A percentile compares a stretch with the other conserved stretches of the same genome.
phyloP scores from a whole-genome alignment of 2,113 vertebrate species.

The Diphyllodes magnificus region DNA sequence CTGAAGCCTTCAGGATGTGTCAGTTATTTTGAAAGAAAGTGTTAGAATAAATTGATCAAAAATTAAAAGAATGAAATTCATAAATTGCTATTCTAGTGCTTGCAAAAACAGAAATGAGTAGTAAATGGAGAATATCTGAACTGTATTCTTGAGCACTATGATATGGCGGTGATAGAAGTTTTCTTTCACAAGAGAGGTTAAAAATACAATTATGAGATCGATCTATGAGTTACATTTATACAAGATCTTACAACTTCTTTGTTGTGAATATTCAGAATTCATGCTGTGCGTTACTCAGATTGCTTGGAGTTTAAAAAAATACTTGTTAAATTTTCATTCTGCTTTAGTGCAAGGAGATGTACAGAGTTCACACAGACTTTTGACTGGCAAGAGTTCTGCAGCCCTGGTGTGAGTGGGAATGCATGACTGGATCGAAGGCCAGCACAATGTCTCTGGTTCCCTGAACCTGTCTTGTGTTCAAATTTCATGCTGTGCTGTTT shows the following conservation, averaged over 20 bases:
- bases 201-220: not conserved
- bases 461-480: not conserved
- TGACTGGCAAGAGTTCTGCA: not conserved
- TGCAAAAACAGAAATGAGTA: not conserved
- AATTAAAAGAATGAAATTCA: not conserved
- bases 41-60: not conserved
- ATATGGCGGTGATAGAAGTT: not conserved
- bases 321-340: not conserved
- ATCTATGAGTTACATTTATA: not conserved
- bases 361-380: not conserved
- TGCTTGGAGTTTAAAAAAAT: not conserved
- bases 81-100: not conserved
- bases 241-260: not conserved
- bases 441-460: not conserved
- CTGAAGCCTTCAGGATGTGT: not conserved
- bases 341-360: not conserved
- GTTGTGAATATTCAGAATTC: not conserved
- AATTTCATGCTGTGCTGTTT: not conserved
- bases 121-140: not conserved
- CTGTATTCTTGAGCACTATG: not conserved
- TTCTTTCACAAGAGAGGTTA: not conserved
- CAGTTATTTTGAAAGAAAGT: not conserved
- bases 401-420: not conserved
- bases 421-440: fast-evolving
- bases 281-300: not conserved